Base-by-base conservation (phyloP, 2,797 vertebrate species). In the Coregonus ussuriensis region DNA sequence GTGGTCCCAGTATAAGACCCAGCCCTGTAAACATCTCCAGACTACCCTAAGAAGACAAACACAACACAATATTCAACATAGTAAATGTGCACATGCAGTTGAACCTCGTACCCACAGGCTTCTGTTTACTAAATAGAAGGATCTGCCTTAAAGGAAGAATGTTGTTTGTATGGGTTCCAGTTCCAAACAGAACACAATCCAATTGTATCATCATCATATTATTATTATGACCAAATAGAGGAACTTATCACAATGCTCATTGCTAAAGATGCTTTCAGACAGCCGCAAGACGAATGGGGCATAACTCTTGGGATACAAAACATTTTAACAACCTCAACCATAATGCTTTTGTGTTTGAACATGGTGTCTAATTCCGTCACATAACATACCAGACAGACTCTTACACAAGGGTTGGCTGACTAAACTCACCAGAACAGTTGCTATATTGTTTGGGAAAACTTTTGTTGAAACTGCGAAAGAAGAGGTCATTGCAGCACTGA, bases 1-100 rank as follows among this genome's bases (percentile, higher is more conserved):
- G 97, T 0, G 98, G 98, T 0, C 98, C 98, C 54, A 98, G 56
- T 4, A 98, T 96, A 2, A 99, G 88, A 3, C 98, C 98, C 0
- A 99, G 93, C 6, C 97, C 98, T 70, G 96, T 84, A 77, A 99
- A 99, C 79, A 96, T 92, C 92, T 99, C 97, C 92, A 99, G 93
- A 89, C 86, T 95, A 16, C 98, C 98, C 98, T 99, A 86, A 84
- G 89, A 5, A 81, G 13, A 56, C 51, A 73, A 67, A 16, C 14
- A 16, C 14, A 74, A 56, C 6, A 54, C 1, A 52, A 53, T 25
- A 18, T 47, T 25, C 7, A 31, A 33, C 25, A 62, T 41, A 47
- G 77, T 25, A 7, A 63, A 68, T 75, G 74, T 72, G 13, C 29
- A 6, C 1, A 78, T 47, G 15, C 37, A 7, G 29, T 72, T 29